Percentiles rank a stretch among this genome's conserved stretches.
Evolutionary conservation across 1,140 invertebrate species (phyloP).

Genomic region (Tetramorium parvispinum): DNA sequence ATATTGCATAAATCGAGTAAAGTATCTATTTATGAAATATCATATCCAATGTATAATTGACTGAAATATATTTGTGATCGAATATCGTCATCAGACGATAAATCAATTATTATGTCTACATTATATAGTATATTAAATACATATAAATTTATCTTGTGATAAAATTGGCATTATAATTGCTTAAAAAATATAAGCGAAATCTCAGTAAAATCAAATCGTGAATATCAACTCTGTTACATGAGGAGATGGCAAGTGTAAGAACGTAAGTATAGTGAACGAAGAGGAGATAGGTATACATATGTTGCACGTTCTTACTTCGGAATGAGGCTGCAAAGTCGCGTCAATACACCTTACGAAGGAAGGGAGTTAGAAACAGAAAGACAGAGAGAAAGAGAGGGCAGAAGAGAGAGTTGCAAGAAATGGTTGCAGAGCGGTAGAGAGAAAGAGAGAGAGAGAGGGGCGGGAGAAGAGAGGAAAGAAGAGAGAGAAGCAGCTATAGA

Average conservation of each 20-base stretch:
- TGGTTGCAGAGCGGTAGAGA: neutral
- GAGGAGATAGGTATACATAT: conserved; percentile 34
- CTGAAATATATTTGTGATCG: neutral
- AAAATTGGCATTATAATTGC: neutral
- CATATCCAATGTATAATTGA: conserved; percentile 1
- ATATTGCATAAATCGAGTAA: conserved; percentile 13
- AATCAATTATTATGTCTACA: neutral
- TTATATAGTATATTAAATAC: conserved; percentile 8
- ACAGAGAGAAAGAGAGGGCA: neutral
- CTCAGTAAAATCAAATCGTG: neutral
- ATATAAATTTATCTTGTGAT: neutral
- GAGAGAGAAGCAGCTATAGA: conserved; percentile 52
- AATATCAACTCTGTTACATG: neutral
- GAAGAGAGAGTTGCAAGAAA: neutral
- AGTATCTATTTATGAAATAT: conserved; percentile 31
- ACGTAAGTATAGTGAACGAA: neutral
- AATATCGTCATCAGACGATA: neutral
- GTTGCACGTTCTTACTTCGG: conserved; percentile 76
- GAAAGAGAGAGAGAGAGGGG: neutral
- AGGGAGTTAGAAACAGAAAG: conserved; percentile 44
- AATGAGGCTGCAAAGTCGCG: conserved; percentile 79
- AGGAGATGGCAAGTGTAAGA: neutral
- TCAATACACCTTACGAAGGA: conserved; percentile 77
- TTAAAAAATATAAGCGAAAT: neutral
- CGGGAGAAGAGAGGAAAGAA: neutral